Evolutionary conservation across 2,888 invertebrate species (phyloP).

Genomic region (Chymomyza caudatula): DNA sequence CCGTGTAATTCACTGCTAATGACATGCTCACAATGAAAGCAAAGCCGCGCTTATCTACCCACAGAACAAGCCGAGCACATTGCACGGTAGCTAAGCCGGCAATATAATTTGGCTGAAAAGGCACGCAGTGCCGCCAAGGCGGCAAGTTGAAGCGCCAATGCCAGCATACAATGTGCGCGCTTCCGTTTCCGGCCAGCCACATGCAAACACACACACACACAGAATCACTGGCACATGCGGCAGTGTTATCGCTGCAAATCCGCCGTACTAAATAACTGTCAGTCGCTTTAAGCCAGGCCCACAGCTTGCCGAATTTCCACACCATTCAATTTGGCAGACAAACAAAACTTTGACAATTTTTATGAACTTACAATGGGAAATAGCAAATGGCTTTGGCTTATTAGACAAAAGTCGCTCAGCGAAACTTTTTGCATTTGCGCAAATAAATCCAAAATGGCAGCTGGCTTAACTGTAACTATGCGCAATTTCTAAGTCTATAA

Average conservation of each 20-base stretch:
- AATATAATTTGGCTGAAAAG: conserved; percentile 46
- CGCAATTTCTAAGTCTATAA: background rate
- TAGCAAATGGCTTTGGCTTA: conserved; percentile 27
- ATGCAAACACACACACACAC: background rate
- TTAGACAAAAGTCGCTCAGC: conserved; percentile 34
- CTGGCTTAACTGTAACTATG: conserved; percentile 1
- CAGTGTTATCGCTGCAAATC: conserved; percentile 51
- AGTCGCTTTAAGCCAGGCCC: conserved; percentile 14
- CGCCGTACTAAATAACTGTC: conserved; percentile 66
- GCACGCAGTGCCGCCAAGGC: conserved; percentile 20
- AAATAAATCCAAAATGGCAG: background rate
- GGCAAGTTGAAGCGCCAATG: no score
- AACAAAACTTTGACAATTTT: conserved; percentile 63
- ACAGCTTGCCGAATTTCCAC: background rate
- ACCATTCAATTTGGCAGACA: conserved; percentile 17
- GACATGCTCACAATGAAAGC: conserved; percentile 39
- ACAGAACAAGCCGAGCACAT: background rate
- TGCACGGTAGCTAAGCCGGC: conserved; percentile 42
- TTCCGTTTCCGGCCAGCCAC: conserved; percentile 54
- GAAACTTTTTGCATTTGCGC: conserved; percentile 59
- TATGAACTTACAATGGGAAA: conserved; percentile 14
- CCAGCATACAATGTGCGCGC: conserved; percentile 39
- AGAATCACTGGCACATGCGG: background rate
- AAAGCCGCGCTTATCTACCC: conserved; percentile 36
- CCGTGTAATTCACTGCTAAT: conserved; percentile 38